Evolutionary conservation across 2,797 vertebrate genomes (phyloP).

Genomic region (Toxotes lorentzi): DNA sequence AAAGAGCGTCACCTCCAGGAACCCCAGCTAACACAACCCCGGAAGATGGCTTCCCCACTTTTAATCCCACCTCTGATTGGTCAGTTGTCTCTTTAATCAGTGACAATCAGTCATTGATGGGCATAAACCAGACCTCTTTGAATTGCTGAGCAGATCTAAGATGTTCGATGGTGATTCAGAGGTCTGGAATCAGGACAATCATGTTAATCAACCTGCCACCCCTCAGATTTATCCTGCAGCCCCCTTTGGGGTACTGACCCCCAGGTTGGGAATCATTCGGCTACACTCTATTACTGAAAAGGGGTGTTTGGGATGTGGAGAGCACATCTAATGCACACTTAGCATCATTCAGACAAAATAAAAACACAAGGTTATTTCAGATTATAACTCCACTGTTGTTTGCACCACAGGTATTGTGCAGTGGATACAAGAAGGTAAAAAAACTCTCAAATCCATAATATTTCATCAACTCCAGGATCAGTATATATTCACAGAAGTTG

Average conservation of each 20-base stretch:
- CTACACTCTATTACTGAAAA: neutral
- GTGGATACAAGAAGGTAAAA: neutral
- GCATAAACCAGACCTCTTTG: neutral
- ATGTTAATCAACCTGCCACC: neutral
- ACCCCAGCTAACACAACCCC: neutral
- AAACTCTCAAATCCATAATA: neutral
- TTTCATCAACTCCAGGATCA: neutral
- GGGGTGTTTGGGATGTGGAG: neutral
- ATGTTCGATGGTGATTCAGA: neutral
- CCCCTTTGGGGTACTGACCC: neutral
- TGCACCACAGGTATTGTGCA: neutral
- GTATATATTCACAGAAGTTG: neutral
- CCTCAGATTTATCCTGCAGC: neutral
- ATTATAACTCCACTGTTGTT: neutral
- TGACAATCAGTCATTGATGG: neutral
- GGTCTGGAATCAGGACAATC: neutral
- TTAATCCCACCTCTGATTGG: neutral
- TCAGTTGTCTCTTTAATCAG: neutral
- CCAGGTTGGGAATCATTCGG: neutral
- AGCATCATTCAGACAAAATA: constrained; percentile 2
- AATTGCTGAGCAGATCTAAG: neutral
- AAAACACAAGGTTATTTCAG: neutral
- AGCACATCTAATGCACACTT: neutral
- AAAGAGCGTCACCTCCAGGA: neutral
- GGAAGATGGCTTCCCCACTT: too few species aligned